phyloP scores from a whole-genome alignment of 2,888 invertebrate species.

The Stenchaetothrips biformis region DNA sequence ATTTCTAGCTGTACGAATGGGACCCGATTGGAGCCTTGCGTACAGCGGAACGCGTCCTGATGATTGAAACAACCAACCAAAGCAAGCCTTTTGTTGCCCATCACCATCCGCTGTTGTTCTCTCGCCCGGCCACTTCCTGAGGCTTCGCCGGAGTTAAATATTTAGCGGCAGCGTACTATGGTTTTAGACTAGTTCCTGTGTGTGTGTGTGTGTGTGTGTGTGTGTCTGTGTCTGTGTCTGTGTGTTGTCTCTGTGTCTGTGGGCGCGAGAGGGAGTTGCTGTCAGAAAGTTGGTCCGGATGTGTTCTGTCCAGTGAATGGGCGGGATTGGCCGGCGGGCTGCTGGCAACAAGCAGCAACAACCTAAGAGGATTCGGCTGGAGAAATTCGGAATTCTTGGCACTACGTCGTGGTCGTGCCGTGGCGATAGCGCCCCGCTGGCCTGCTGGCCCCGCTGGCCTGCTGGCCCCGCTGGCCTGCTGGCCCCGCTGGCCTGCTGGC shows the following conservation, averaged over 20 bases:
- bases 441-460: neutral
- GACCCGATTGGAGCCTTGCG: no score
- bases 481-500: neutral
- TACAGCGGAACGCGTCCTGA: no score
- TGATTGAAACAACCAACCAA: no score
- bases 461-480: neutral
- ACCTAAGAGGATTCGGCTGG: neutral
- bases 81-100: no score
- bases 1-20: no score
- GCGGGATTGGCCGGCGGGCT: neutral
- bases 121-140: no score
- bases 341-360: neutral
- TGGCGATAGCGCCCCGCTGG: neutral
- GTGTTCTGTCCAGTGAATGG: conserved; percentile 9
- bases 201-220: no score
- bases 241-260: neutral
- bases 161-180: no score
- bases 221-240: neutral
- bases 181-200: neutral
- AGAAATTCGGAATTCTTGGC: neutral
- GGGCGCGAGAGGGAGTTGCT: neutral
- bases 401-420: neutral
- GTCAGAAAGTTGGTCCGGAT: conserved; percentile 15
- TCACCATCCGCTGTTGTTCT: no score
- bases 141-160: no score